phyloP scores from a whole-genome alignment of 2,113 vertebrate species.

The Nicator chloris region DNA sequence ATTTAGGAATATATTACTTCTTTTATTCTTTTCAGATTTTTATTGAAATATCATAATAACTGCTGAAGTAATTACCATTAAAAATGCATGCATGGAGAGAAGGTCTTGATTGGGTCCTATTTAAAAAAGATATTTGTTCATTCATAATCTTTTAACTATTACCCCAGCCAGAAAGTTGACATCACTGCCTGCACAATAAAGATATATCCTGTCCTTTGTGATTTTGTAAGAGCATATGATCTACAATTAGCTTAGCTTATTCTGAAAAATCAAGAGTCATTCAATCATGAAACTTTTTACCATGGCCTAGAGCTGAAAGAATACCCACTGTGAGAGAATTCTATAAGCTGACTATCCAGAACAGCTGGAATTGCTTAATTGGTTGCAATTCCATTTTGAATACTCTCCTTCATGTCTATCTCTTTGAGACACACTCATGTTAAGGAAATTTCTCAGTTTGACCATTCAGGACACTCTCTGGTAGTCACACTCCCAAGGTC shows the following conservation, averaged over 20 bases:
- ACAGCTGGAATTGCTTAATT: neutral
- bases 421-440: neutral
- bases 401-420: neutral
- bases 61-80: neutral
- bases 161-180: neutral
- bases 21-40: neutral
- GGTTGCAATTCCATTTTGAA: neutral
- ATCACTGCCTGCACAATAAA: neutral
- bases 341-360: neutral
- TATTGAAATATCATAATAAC: neutral
- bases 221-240: neutral
- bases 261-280: neutral
- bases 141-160: neutral
- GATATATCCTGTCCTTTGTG: neutral
- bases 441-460: neutral
- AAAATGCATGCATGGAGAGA: neutral
- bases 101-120: neutral
- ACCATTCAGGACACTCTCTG: neutral
- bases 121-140: neutral
- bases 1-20: neutral
- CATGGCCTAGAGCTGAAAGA: neutral
- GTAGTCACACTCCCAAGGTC: neutral
- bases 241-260: neutral
- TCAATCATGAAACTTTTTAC: neutral
- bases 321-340: neutral